Evolutionary conservation across 2,797 vertebrate species (phyloP).

Genomic region (Apodemus agrarius): DNA sequence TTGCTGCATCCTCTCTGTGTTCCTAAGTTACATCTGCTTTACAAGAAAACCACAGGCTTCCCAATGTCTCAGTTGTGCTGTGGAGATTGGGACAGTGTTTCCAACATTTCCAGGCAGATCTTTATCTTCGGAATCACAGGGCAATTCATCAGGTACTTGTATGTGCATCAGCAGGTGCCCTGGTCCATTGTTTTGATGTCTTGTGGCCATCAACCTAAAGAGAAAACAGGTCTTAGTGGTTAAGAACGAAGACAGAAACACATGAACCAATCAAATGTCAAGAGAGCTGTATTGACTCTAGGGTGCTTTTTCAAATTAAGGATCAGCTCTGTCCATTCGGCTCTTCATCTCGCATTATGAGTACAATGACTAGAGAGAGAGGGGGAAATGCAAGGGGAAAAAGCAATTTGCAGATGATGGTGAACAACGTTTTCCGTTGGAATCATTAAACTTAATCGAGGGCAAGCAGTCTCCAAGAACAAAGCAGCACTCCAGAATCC

Average conservation of each 20-base stretch:
- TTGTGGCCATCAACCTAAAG: slow-evolving; percentile 76
- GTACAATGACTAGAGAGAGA: slow-evolving; percentile 64
- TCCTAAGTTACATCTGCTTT: not conserved
- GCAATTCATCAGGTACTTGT: not conserved
- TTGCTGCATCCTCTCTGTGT: not conserved
- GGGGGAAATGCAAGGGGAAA: slow-evolving; percentile 49
- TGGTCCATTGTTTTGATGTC: not conserved
- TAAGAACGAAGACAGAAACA: slow-evolving; percentile 59
- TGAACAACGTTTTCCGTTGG: not conserved
- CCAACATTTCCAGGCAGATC: slow-evolving; percentile 71
- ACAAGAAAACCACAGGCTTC: too few relatives aligned
- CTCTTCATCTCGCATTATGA: slow-evolving; percentile 71
- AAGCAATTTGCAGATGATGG: not conserved
- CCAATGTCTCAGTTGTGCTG: not conserved
- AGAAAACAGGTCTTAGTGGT: slow-evolving; percentile 76
- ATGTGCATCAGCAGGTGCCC: not conserved
- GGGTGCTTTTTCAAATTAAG: slow-evolving; percentile 76
- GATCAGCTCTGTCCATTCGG: slow-evolving; percentile 74
- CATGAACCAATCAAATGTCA: slow-evolving; percentile 28
- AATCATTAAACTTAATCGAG: not conserved
- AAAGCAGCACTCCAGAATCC: not conserved
- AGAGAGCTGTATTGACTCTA: slow-evolving; percentile 73
- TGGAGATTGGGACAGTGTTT: slow-evolving; percentile 73
- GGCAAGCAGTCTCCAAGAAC: not conserved
- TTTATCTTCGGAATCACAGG: not conserved